phyloP scores from a whole-genome alignment of 2,888 invertebrate genomes.

The Dicycla oo region DNA sequence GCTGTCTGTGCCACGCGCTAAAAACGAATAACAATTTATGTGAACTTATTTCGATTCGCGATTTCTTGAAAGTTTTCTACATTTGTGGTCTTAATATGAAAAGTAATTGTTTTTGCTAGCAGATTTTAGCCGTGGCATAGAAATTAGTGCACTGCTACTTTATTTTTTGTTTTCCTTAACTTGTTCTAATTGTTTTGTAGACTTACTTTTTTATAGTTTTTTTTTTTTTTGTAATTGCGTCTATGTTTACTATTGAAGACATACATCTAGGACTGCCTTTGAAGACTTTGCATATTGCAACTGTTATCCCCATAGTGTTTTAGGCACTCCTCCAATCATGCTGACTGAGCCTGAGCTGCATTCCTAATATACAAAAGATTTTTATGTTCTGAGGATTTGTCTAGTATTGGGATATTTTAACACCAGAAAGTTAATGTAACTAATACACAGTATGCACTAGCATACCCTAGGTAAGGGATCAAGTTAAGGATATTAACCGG shows the following conservation, averaged over 20 bases:
- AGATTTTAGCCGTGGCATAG: constrained; percentile 52
- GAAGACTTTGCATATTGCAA: background rate
- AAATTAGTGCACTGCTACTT: constrained; percentile 42
- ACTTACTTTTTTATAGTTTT: background rate
- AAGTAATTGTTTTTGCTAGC: constrained; percentile 16
- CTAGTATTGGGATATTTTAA: background rate
- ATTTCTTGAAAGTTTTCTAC: constrained; percentile 32
- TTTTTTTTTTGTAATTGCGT: background rate
- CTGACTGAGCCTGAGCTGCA: background rate
- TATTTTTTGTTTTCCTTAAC: constrained; percentile 5
- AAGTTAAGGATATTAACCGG: background rate
- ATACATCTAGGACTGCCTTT: background rate
- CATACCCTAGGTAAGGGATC: background rate
- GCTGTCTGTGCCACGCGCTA: constrained; percentile 77
- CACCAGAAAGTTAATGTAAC: background rate
- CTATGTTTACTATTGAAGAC: background rate
- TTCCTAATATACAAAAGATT: background rate
- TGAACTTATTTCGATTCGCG: constrained; percentile 30
- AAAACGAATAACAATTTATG: constrained; percentile 59
- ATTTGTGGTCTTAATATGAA: background rate
- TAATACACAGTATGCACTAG: background rate
- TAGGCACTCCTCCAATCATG: background rate
- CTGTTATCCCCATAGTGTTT: background rate
- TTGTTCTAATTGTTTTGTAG: background rate
- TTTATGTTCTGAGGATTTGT: background rate